Evolutionary conservation across 2,797 vertebrate genomes (phyloP), one percentile per base, ranked within the genome.

Genomic region (Poeciliopsis gracilis): DNA sequence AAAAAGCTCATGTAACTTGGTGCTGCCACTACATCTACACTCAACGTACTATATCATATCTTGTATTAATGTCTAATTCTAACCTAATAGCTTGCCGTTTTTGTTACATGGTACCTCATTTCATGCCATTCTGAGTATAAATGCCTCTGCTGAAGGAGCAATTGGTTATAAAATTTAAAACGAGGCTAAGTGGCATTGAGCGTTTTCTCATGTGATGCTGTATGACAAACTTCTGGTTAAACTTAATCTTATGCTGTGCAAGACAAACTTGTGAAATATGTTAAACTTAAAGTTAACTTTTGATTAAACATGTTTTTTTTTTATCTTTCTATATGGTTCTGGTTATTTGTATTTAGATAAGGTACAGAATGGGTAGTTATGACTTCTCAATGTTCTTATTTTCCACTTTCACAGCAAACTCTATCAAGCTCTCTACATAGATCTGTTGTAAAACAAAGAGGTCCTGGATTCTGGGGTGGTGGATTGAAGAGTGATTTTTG

Each of bases 21-120:
- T 91, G 89, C 82, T 84, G 80, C 80, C 83, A 90, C 85, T 85
- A 88, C 86, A 41, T 36, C 30, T 33, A 61, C 71, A 82, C 77
- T 77, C 41, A 30, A 69, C 72, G 18, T 7, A 5, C 18, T 41
- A 43, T 25, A 43, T 23, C 41, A 0, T 18, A 77, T 72, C 66
- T 33, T 47, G 77, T 51, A 75, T 75, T 57, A 33, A 43, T 41
- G 9, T 76, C 30, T 77, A 25, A 18, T n/a, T 67, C 41, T 45
- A 45, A 75, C 63, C 41, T 18, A 47, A 72, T 23, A 75, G 67
- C 69, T 84, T 79, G 73, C 51, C 71, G 38, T 59, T 70, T n/a
- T 28, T 73, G 55, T 76, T 75, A 75, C 71, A n/a, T 9, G 55
- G 75, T 77, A 85, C 72, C 78, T 87, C 80, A 33, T 57, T 59